phyloP scores from a whole-genome alignment of 2,113 vertebrate species.

The Pelobates fuscus region DNA sequence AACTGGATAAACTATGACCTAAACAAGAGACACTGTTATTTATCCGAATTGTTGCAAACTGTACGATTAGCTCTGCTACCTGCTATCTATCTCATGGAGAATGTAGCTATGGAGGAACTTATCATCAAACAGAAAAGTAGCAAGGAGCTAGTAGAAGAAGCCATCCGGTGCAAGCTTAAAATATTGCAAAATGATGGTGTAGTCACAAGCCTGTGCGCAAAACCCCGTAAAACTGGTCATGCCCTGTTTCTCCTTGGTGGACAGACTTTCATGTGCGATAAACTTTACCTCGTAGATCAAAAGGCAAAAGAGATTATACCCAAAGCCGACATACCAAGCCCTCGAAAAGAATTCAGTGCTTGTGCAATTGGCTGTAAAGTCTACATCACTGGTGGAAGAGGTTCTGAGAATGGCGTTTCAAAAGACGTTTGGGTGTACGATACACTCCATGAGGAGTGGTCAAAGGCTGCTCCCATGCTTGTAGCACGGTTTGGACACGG shows the following conservation, averaged over 20 bases:
- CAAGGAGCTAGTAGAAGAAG: conserved; percentile 80
- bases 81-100: conserved; percentile 83
- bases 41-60: conserved; percentile 73
- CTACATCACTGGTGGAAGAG: conserved; percentile 77
- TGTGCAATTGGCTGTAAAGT: conserved; percentile 83
- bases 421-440: conserved; percentile 83
- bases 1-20: conserved; percentile 79
- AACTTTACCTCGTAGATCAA: conserved; percentile 79
- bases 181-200: conserved; percentile 80
- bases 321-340: conserved; percentile 80
- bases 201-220: conserved; percentile 78
- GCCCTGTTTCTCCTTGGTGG: conserved; percentile 78
- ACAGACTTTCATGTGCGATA: conserved; percentile 83
- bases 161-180: conserved; percentile 77
- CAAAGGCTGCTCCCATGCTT: conserved; percentile 78
- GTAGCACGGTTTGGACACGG: conserved; percentile 79
- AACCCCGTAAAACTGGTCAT: conserved; percentile 78
- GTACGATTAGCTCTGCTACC: conserved; percentile 78
- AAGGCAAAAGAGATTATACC: conserved; percentile 83
- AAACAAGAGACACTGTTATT: conserved; percentile 73
- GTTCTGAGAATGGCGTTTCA: conserved; percentile 78
- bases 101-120: conserved; percentile 79
- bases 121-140: conserved; percentile 79
- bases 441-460: conserved; percentile 81
- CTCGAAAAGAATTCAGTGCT: conserved; percentile 79